Evolutionary conservation across 1,140 invertebrate genomes (phyloP), one percentile per base, ranked within the genome.

Genomic region (Magallana angulata): DNA sequence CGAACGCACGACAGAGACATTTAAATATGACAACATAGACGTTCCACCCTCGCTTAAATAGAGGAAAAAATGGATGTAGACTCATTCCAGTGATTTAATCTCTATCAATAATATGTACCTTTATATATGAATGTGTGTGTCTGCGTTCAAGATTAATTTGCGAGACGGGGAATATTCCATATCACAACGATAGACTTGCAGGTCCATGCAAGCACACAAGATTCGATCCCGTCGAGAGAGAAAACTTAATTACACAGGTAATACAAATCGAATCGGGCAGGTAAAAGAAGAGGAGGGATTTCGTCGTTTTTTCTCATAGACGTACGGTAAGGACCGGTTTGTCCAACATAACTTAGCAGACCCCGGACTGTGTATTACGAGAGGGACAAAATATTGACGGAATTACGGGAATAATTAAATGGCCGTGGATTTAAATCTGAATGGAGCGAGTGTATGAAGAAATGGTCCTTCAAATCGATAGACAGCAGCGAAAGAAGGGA

Each of bases 21-120:
- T 48, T 48, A 48, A 48, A 48, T 11, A 24, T 7, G 68, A 24
- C 68, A 24, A 30, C 68, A 76, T 76, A 4, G 68, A 12, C 30
- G 18, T 30, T 36, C 12, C 36, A 30, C 68, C 36, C 68, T 30
- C 24, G 14, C 9, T 11, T 12, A 24, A 71, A 76, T 12, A 36
- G 24, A 76, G 8, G 36, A 48, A 48, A 48, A 48, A 48, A 48
- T 48, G 1, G 24, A 1, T 9, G 68, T 18, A 30, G 68, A 48
- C 68, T 18, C 68, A 76, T 76, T 30, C 8, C 68, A 30, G 68
- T 36, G 68, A 76, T 76, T 76, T 36, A 76, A 76, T 76, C 68
- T 36, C 36, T 76, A 76, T 76, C 68, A 30, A 76, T 76, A 76
- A 76, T 76, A 76, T 76, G 68, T 76, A 76, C 68, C 68, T 76